A percentile compares a stretch with the other conserved stretches of the same genome.
Conservation (phyloP, 2,113 vertebrate genomes). For the Nicator chloris region DNA sequence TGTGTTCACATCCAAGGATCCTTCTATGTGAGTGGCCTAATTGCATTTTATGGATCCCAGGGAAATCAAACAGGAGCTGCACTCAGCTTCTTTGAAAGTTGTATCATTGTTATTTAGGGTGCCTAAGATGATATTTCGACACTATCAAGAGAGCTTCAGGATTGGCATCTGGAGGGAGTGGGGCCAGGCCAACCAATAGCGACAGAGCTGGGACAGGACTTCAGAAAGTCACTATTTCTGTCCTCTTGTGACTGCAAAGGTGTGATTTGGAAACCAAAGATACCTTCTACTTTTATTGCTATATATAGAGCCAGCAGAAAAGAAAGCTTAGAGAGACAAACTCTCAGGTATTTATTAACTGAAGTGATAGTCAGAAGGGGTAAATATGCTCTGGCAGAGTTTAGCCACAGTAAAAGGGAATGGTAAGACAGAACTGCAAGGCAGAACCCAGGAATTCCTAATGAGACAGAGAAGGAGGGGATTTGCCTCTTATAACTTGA, state of each 20-base stretch:
- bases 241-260: not conserved
- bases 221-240: not conserved
- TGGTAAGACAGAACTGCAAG: not conserved
- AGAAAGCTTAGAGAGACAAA: not conserved
- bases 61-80: not conserved
- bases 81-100: not conserved
- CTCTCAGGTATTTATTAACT: not conserved
- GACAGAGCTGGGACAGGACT: not conserved
- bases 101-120: not conserved
- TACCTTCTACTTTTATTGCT: not conserved
- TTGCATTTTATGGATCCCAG: not conserved
- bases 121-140: not conserved
- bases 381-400: not conserved
- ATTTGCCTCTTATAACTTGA: not conserved
- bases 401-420: not conserved
- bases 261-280: not conserved
- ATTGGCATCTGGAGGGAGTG: not conserved
- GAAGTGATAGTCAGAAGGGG: not conserved
- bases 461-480: not conserved
- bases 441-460: not conserved
- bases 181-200: not conserved
- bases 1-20: not conserved
- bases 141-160: not conserved
- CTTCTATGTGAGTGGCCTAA: not conserved
- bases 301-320: not conserved